phyloP scores from a whole-genome alignment of 2,888 invertebrate genomes.

The Synergus itoensis region DNA sequence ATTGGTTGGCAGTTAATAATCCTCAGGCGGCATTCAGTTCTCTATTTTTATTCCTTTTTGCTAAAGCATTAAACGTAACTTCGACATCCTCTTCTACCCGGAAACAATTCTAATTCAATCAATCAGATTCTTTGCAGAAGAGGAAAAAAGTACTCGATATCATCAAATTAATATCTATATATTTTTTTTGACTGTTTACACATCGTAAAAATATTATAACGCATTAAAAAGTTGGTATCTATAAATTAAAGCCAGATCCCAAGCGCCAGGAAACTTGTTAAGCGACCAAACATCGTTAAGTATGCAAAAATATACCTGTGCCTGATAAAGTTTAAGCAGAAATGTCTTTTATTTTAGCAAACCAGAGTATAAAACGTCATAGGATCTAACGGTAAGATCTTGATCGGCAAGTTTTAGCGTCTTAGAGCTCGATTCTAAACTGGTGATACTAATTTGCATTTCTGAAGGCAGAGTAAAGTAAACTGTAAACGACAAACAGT shows the following conservation, averaged over 20 bases:
- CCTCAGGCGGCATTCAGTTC: not conserved
- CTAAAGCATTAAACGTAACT: not conserved
- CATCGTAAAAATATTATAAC: not conserved
- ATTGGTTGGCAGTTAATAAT: conserved; percentile 11
- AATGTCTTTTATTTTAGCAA: not conserved
- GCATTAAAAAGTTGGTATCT: not conserved
- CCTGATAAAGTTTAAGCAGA: conserved; percentile 28
- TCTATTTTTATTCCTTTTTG: not conserved
- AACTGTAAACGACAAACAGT: conserved; percentile 40
- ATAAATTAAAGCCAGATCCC: conserved; percentile 6
- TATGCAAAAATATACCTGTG: conserved; percentile 35
- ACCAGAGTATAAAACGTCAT: conserved; percentile 23
- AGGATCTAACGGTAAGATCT: conserved; percentile 20
- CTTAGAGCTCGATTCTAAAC: conserved; percentile 21
- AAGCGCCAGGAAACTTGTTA: conserved; percentile 17
- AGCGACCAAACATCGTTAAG: conserved; percentile 17
- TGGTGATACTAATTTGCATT: conserved; percentile 32
- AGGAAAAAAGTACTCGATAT: too few species aligned
- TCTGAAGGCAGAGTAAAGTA: conserved; percentile 25
- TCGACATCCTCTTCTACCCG: not conserved
- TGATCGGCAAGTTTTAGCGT: conserved; percentile 34
- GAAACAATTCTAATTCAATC: not conserved
- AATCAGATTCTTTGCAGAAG: not conserved
- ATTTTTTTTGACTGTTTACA: not conserved
- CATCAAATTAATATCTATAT: too few species aligned